phyloP scores from a whole-genome alignment of 1,140 invertebrate genomes.

The Sipha flava region DNA sequence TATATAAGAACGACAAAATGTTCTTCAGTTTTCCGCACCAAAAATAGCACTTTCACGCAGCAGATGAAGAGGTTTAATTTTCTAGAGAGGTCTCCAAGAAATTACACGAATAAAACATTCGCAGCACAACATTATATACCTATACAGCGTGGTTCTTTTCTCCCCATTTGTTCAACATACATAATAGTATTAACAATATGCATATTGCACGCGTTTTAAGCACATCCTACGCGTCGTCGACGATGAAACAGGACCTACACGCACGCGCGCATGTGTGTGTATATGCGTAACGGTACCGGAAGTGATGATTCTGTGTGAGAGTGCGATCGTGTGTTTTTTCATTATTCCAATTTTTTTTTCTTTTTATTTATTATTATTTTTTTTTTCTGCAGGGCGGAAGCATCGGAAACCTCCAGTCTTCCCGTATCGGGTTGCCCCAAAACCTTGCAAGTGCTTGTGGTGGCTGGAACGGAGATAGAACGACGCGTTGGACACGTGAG shows the following conservation, averaged over 20 bases:
- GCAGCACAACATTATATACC: background rate
- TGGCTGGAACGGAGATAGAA: background rate
- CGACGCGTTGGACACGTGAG: too few relatives aligned
- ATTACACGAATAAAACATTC: background rate
- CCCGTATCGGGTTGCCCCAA: constrained; percentile 27
- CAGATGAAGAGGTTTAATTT: background rate
- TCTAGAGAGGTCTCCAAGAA: background rate
- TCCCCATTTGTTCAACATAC: background rate
- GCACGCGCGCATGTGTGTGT: background rate
- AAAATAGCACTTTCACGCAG: background rate
- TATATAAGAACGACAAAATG: too few relatives aligned
- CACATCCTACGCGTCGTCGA: background rate
- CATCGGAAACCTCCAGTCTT: constrained; percentile 21
- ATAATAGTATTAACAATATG: background rate
- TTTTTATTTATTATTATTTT: background rate
- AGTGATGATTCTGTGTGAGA: constrained; percentile 7
- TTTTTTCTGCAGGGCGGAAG: constrained; percentile 12
- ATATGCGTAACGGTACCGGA: background rate
- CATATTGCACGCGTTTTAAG: too few relatives aligned
- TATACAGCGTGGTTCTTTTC: background rate
- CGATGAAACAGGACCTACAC: background rate
- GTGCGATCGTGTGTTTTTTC: constrained; percentile 9
- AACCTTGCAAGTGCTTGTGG: constrained; percentile 8
- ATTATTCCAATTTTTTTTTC: background rate
- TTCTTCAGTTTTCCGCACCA: too few relatives aligned